A percentile compares a stretch with the other conserved stretches of the same genome.
Evolutionary conservation across 2,797 vertebrate species (phyloP).

Genomic region (Sebastes iracundus): DNA sequence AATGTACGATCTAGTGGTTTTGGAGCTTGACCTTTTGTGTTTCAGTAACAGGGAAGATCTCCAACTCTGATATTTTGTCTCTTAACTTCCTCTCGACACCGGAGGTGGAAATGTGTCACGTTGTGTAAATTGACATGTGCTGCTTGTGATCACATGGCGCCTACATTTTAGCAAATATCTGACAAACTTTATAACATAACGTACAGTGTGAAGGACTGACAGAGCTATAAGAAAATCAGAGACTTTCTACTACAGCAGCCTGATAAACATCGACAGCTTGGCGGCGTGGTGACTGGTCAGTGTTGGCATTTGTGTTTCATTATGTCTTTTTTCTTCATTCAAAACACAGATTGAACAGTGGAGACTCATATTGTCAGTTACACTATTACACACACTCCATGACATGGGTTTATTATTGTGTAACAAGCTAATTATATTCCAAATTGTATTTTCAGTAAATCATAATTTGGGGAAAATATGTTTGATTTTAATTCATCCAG

Average conservation of each 20-base stretch:
- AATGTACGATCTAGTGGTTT: background rate
- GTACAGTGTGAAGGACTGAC: background rate
- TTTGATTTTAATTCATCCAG: background rate
- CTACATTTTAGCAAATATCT: background rate
- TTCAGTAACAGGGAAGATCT: background rate
- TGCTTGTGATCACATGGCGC: background rate
- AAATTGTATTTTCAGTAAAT: too few relatives aligned
- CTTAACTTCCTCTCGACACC: background rate
- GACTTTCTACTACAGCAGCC: background rate
- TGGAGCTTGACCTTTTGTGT: background rate
- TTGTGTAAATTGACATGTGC: background rate
- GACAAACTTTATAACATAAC: background rate
- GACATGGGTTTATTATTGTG: too few relatives aligned
- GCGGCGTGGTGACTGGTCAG: background rate
- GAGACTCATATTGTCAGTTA: background rate
- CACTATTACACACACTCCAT: too few relatives aligned
- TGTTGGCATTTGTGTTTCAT: background rate
- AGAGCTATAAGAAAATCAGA: background rate
- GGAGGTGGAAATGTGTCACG: background rate
- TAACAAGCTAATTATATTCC: too few relatives aligned
- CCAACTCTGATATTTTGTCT: background rate
- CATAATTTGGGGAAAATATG: too few relatives aligned
- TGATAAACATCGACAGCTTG: background rate
- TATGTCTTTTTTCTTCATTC: accelerated
- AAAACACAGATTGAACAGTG: background rate